Percentiles rank a stretch among this genome's conserved stretches.
phyloP scores from a whole-genome alignment of 1,140 invertebrate species.

The Melipona quadrifasciata region DNA sequence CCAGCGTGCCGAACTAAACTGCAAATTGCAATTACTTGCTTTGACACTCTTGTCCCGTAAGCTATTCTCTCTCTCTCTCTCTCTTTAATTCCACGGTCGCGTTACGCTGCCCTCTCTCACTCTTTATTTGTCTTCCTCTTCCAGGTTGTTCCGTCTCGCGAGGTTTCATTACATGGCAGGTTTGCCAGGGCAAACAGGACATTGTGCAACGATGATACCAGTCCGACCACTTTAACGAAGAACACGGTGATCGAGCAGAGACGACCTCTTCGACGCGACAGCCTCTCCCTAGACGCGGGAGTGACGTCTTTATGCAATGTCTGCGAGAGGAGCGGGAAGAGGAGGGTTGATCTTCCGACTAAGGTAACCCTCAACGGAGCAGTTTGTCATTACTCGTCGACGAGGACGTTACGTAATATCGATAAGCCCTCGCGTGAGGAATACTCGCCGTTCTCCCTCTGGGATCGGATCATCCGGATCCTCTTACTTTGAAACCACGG shows the following conservation, averaged over 20 bases:
- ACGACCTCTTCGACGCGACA: conserved; percentile 33
- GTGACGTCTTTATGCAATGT: neutral
- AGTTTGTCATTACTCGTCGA: conserved; percentile 41
- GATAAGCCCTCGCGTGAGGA: conserved; percentile 15
- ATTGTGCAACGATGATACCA: conserved; percentile 65
- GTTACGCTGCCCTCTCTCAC: neutral
- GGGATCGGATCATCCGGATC: conserved; percentile 10
- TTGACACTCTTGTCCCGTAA: conserved; percentile 60
- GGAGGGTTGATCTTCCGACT: conserved; percentile 13
- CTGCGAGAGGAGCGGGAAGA: neutral
- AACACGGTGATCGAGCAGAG: conserved; percentile 25
- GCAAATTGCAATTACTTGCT: conserved; percentile 65
- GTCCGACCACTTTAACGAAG: conserved; percentile 43
- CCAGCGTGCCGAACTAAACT: conserved; percentile 54
- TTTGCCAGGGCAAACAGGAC: conserved; percentile 77
- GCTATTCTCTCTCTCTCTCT: neutral
- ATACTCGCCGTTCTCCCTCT: neutral
- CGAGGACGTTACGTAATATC: conserved; percentile 26
- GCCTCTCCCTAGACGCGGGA: conserved; percentile 17
- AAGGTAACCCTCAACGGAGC: conserved; percentile 32
- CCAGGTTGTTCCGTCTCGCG: conserved; percentile 60
- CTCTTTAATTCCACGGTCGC: conserved; percentile 55
- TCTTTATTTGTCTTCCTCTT: neutral
- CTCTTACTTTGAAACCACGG: neutral
- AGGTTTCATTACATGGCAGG: conserved; percentile 79